Conservation (phyloP, 2,113 vertebrate species). For the Potamarius usumacintae region DNA sequence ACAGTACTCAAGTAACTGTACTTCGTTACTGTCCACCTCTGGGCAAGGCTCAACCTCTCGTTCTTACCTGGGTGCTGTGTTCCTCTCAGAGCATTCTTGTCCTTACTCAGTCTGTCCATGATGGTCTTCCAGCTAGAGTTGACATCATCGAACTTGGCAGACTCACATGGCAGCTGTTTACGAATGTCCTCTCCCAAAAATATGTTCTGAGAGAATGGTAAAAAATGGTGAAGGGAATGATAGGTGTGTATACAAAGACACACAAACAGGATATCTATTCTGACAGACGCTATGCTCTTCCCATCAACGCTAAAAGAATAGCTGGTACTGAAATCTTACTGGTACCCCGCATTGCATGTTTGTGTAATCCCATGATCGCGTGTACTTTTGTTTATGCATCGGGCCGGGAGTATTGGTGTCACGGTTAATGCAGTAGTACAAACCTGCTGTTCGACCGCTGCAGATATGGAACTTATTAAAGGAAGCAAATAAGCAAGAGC, state of each 20-base stretch:
- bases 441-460: slow-evolving; percentile 15
- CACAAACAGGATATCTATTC: slow-evolving; percentile 35
- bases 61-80: slow-evolving; percentile 80
- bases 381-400: slow-evolving; percentile 40
- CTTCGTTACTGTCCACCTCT: too few relatives aligned
- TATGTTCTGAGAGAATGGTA: slow-evolving; percentile 76
- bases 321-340: slow-evolving; percentile 33
- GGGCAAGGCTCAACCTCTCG: not conserved
- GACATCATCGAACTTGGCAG: slow-evolving; percentile 76
- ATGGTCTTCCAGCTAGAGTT: slow-evolving; percentile 80
- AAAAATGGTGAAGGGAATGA: slow-evolving; percentile 50
- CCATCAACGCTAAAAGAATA: slow-evolving; percentile 37
- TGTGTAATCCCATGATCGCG: not conserved
- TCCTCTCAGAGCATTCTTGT: slow-evolving; percentile 79
- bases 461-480: slow-evolving; percentile 22
- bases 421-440: slow-evolving; percentile 17
- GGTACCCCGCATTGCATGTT: slow-evolving; percentile 9
- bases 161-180: slow-evolving; percentile 81
- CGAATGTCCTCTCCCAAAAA: slow-evolving; percentile 86
- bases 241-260: slow-evolving; percentile 43
- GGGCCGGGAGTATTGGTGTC: slow-evolving; percentile 25
- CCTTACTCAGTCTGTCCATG: slow-evolving; percentile 74
- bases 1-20: too few relatives aligned
- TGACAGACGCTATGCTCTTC: slow-evolving; percentile 41
- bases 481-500: not conserved